Evolutionary conservation across 1,140 invertebrate genomes (phyloP).

Genomic region (Eueides isabella): DNA sequence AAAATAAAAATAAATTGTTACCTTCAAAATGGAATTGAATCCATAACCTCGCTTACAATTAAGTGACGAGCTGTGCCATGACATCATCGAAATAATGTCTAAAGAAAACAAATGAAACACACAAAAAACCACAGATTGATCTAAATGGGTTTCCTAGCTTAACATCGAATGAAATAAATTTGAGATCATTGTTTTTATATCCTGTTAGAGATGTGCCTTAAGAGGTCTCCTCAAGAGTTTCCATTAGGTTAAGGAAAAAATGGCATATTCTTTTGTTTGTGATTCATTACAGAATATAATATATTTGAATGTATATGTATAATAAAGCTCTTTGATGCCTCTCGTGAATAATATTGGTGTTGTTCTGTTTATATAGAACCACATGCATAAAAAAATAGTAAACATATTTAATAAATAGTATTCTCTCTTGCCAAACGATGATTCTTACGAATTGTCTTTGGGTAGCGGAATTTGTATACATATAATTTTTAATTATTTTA

Average conservation of each 20-base stretch:
- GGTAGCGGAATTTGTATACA: no score
- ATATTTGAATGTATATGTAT: background rate
- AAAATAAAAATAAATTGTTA: background rate
- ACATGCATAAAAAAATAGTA: no score
- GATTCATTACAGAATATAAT: background rate
- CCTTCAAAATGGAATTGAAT: background rate
- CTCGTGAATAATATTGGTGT: no score
- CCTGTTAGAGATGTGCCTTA: constrained; percentile 32
- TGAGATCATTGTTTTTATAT: constrained; percentile 27
- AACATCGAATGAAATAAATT: constrained; percentile 32
- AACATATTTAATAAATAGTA: no score
- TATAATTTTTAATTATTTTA: no score
- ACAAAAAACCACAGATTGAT: background rate
- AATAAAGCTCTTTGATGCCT: background rate
- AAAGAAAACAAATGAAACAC: background rate
- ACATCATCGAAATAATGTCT: background rate
- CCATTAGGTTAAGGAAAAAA: constrained; percentile 30
- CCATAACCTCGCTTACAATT: background rate
- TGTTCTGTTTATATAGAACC: no score
- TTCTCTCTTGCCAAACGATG: no score
- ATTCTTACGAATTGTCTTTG: no score
- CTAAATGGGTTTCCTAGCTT: constrained; percentile 23
- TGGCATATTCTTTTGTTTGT: constrained; percentile 24
- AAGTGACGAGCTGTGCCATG: background rate
- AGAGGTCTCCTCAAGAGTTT: constrained; percentile 22